Conservation (phyloP, 2,888 invertebrate genomes). For the Athetis lepigone region DNA sequence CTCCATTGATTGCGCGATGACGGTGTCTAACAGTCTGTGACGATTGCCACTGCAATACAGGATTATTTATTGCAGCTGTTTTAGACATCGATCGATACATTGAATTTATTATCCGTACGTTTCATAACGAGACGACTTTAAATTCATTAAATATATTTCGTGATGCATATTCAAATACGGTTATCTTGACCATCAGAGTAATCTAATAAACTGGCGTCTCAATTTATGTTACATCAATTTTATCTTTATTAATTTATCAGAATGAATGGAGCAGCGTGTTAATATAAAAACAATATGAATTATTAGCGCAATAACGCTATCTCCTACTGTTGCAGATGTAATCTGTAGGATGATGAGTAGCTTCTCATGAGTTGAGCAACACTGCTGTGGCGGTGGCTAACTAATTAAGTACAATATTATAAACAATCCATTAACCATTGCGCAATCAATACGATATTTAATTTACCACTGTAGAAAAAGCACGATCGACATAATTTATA, state of each 20-base stretch:
- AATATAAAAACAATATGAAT: constrained; percentile 66
- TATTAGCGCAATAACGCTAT: constrained; percentile 60
- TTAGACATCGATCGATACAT: constrained; percentile 55
- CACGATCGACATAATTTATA: constrained; percentile 40
- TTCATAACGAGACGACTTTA: constrained; percentile 36
- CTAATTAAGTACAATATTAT: constrained; percentile 81
- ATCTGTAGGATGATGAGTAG: constrained; percentile 63
- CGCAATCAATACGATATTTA: constrained; percentile 62
- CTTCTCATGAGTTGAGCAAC: constrained; percentile 65
- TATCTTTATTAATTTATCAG: constrained; percentile 65
- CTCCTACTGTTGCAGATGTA: constrained; percentile 68
- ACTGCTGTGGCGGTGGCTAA: constrained; percentile 42
- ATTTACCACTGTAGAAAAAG: constrained; percentile 34
- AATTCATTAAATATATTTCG: constrained; percentile 19
- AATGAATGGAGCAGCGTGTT: constrained; percentile 63
- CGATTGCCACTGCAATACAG: constrained; percentile 67
- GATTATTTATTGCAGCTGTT: constrained; percentile 62
- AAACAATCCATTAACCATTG: constrained; percentile 79
- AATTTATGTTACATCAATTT: constrained; percentile 53
- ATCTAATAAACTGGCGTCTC: constrained; percentile 46
- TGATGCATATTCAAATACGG: constrained; percentile 3
- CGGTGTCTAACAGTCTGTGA: constrained; percentile 73
- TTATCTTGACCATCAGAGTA: constrained; percentile 25
- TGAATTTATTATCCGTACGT: constrained; percentile 49
- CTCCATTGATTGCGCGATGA: constrained; percentile 78